Percentiles rank a stretch among this genome's conserved stretches.
Conservation (phyloP, 2,113 vertebrate genomes). For the Serinus canaria region DNA sequence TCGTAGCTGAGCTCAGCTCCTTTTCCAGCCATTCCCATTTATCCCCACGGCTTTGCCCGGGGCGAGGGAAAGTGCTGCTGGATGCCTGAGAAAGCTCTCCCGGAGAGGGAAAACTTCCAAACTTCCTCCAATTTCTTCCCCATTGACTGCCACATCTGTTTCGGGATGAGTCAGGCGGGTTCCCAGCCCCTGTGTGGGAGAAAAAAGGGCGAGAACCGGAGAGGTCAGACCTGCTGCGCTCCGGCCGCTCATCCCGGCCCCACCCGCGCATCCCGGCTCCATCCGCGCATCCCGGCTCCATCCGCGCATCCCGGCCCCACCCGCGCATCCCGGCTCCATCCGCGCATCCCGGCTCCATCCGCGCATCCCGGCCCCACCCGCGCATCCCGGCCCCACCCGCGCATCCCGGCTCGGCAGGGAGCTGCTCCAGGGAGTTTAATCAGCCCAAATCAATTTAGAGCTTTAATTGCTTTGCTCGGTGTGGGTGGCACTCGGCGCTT, state of each 20-base stretch:
- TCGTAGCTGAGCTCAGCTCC: background rate
- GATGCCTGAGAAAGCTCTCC: background rate
- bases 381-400: background rate
- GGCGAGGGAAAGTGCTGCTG: background rate
- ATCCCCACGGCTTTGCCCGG: background rate
- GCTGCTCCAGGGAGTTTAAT: background rate
- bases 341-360: background rate
- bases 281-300: background rate
- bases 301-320: background rate
- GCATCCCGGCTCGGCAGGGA: background rate
- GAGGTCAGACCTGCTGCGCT: background rate
- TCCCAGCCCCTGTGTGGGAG: background rate
- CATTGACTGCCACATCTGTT: background rate
- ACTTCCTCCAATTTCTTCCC: background rate
- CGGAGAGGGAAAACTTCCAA: background rate
- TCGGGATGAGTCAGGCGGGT: background rate
- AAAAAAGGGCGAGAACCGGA: background rate
- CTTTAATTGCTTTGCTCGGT: background rate
- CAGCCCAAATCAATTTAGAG: background rate
- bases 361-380: background rate
- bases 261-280: accelerated
- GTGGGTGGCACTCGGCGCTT: background rate
- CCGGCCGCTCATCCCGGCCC: accelerated
- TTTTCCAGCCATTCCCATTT: background rate
- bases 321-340: background rate